Evolutionary conservation across 2,888 invertebrate species (phyloP).

Genomic region (Drosophila rubida): DNA sequence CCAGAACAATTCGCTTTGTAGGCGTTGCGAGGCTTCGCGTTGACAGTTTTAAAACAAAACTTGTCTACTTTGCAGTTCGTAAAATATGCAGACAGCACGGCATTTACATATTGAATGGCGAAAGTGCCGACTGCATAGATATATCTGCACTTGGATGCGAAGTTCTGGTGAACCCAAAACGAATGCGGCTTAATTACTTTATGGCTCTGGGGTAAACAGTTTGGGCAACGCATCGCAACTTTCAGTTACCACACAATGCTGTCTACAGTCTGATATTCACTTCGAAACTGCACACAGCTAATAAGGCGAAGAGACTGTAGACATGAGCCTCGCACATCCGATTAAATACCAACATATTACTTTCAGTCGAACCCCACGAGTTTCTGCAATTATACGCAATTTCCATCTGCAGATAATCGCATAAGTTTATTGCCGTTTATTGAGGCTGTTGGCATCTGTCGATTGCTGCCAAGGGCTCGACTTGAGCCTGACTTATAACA

Average conservation of each 20-base stretch:
- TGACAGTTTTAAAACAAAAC: conserved; percentile 80
- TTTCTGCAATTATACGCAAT: conserved; percentile 12
- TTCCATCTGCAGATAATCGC: conserved; percentile 17
- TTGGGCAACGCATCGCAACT: conserved; percentile 10
- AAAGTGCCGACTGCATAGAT: conserved; percentile 16
- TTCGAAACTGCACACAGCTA: not conserved
- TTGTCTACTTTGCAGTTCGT: conserved; percentile 77
- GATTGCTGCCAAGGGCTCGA: conserved; percentile 39
- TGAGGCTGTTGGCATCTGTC: conserved; percentile 40
- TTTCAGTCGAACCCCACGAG: not conserved
- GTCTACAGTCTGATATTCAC: too few species aligned
- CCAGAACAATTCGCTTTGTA: conserved; percentile 35
- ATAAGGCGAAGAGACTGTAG: not conserved
- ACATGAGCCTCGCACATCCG: not conserved
- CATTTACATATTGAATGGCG: conserved; percentile 52
- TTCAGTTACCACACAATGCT: not conserved
- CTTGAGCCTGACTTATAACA: conserved; percentile 50
- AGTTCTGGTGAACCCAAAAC: conserved; percentile 30
- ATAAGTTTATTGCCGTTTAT: conserved; percentile 15
- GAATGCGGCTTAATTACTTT: conserved; percentile 61
- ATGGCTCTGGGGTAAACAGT: conserved; percentile 16
- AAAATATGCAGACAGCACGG: conserved; percentile 67
- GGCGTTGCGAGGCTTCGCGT: conserved; percentile 63
- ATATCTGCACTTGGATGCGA: conserved; percentile 14
- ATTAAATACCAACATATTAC: conserved; percentile 7